Evolutionary conservation across 2,113 vertebrate genomes (phyloP).

Genomic region (Urocolius indicus): DNA sequence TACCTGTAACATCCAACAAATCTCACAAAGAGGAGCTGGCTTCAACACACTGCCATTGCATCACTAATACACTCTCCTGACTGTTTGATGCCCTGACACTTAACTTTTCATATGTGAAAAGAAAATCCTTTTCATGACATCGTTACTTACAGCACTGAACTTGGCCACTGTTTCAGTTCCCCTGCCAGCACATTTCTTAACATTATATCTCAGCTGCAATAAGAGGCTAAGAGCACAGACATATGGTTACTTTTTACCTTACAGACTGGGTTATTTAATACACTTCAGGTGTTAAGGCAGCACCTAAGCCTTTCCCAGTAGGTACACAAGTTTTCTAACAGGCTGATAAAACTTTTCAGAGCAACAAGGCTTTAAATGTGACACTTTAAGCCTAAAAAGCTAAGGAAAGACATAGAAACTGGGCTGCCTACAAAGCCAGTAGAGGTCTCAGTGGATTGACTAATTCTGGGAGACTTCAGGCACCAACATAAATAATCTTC

Average conservation of each 20-base stretch:
- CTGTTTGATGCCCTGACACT: not conserved
- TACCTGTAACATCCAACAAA: not conserved
- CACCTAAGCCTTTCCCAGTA: not conserved
- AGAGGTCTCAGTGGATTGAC: not conserved
- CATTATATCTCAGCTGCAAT: not conserved
- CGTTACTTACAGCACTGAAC: not conserved
- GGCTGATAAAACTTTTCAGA: slow-evolving; percentile 1
- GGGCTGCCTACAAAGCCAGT: not conserved
- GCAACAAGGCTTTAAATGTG: not conserved
- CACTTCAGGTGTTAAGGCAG: not conserved
- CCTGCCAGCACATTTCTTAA: not conserved
- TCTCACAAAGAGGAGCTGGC: not conserved
- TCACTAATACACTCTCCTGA: not conserved
- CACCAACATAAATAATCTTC: not conserved
- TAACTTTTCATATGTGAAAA: not conserved
- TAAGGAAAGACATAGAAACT: not conserved
- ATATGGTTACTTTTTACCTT: not conserved
- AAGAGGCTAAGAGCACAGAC: slow-evolving; percentile 7
- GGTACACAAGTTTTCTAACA: not conserved
- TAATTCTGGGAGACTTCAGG: not conserved
- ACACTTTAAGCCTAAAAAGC: not conserved
- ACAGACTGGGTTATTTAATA: not conserved
- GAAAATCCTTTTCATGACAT: not conserved
- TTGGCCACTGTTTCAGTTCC: not conserved
- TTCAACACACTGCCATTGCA: not conserved